Evolutionary conservation across 2,113 vertebrate genomes (phyloP).

Genomic region (Anhinga anhinga): DNA sequence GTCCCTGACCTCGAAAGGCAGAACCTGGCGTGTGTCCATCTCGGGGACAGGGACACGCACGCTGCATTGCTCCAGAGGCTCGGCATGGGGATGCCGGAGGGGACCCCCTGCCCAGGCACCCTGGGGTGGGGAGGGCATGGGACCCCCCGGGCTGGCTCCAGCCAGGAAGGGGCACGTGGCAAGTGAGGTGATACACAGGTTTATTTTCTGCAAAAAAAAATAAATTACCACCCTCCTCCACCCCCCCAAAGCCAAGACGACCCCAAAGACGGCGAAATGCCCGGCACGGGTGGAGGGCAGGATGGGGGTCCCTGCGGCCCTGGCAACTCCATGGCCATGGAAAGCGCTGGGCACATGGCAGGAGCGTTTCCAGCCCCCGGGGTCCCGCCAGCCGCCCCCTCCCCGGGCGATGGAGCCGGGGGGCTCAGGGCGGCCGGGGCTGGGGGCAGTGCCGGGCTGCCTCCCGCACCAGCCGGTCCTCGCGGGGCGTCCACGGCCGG

Average conservation of each 20-base stretch:
- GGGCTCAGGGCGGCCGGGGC: neutral
- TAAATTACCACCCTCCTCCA: constrained; percentile 2
- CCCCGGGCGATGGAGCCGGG: neutral
- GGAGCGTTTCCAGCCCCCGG: neutral
- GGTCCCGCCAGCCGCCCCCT: neutral
- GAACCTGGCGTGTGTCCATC: neutral
- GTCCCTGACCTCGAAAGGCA: neutral
- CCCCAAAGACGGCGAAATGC: neutral
- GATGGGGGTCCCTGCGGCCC: neutral
- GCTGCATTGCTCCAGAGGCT: neutral
- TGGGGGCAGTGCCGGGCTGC: constrained; percentile 33
- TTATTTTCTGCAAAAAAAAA: constrained; percentile 35
- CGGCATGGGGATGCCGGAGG: accelerated
- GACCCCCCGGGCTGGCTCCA: accelerated
- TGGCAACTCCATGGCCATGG: accelerated
- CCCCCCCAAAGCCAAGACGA: accelerated
- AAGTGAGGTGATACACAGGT: neutral
- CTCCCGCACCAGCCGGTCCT: constrained; percentile 62
- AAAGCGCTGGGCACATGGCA: accelerated
- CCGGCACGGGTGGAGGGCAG: neutral
- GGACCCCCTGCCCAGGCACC: neutral
- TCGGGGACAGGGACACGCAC: neutral
- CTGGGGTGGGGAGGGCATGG: neutral
- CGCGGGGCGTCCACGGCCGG: constrained; percentile 70
- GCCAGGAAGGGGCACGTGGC: accelerated